These are phyloP conservation scores for Agrochola macilenta DNA, from an alignment of 2,888 invertebrate species.

Conservation along the genomic window DNA sequence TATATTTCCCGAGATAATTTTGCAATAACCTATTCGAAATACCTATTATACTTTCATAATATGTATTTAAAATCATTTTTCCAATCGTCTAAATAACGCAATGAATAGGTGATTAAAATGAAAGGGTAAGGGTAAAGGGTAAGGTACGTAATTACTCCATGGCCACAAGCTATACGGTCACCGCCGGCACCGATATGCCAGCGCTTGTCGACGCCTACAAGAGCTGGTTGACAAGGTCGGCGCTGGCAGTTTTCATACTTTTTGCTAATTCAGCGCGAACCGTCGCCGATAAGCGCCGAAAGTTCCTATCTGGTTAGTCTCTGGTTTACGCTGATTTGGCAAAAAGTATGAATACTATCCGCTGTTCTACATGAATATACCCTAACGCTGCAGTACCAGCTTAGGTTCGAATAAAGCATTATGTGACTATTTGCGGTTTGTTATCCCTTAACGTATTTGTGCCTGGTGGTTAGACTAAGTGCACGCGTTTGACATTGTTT, in stretches of 20 bases:
- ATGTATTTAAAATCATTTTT: too few relatives aligned
- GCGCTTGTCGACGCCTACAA: too few relatives aligned
- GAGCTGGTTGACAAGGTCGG: too few relatives aligned
- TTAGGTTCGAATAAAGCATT: neutral
- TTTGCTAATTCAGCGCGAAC: neutral
- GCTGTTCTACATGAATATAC: neutral
- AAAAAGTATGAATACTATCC: neutral
- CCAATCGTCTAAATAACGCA: too few relatives aligned
- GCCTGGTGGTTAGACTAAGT: neutral
- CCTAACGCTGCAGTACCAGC: neutral
- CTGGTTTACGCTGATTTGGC: too few relatives aligned
- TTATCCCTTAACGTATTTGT: conserved; percentile 10
- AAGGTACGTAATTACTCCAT: neutral
- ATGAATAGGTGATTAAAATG: neutral
- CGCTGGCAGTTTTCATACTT: too few relatives aligned
- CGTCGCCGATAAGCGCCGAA: neutral
- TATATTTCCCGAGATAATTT: neutral
- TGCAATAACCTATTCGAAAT: neutral
- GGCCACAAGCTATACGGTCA: neutral
- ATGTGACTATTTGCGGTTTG: conserved; percentile 11
- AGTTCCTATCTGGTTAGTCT: too few relatives aligned
- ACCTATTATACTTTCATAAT: neutral
- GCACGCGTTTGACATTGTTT: neutral
- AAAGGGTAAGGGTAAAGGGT: too few relatives aligned
- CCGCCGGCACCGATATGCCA: too few relatives aligned